Evolutionary conservation across 2,797 vertebrate species (phyloP).

Genomic region (Acanthornis magna): DNA sequence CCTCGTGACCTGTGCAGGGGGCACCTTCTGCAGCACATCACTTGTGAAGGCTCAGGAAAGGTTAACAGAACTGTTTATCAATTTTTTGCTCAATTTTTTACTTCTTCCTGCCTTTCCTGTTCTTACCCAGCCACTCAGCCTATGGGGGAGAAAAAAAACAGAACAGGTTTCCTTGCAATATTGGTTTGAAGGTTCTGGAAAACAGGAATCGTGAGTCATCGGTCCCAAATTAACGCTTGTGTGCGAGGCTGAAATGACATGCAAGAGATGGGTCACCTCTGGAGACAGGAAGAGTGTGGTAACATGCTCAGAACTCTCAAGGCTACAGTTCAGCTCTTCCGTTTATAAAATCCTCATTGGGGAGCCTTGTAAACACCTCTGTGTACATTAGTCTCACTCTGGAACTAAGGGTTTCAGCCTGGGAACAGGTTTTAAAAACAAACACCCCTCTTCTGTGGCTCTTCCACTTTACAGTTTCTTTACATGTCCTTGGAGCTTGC

Average conservation of each 20-base stretch:
- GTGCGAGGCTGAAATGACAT: slow-evolving; percentile 20
- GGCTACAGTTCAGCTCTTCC: slow-evolving; percentile 38
- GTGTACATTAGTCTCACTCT: background rate
- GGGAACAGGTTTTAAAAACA: slow-evolving; percentile 11
- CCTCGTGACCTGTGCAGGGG: background rate
- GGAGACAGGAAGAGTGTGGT: slow-evolving; percentile 58
- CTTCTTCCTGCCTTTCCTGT: slow-evolving; percentile 72
- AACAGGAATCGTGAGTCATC: slow-evolving; percentile 79
- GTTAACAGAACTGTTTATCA: slow-evolving; percentile 31
- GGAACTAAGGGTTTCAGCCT: background rate
- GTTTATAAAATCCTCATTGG: background rate
- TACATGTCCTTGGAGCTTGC: background rate
- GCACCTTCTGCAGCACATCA: background rate
- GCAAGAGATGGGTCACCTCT: slow-evolving; percentile 34
- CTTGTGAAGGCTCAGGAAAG: background rate
- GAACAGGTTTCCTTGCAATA: slow-evolving; percentile 64
- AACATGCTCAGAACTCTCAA: background rate
- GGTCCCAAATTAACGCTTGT: slow-evolving; percentile 51
- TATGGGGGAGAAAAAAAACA: background rate
- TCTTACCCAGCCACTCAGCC: slow-evolving; percentile 30
- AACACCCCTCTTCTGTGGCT: background rate
- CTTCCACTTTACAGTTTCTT: background rate
- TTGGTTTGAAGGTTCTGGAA: slow-evolving; percentile 68
- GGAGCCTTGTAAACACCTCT: slow-evolving; percentile 33
- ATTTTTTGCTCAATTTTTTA: slow-evolving; percentile 2